Conservation (phyloP, 2,113 vertebrate species). For the Emydocephalus ijimae region DNA sequence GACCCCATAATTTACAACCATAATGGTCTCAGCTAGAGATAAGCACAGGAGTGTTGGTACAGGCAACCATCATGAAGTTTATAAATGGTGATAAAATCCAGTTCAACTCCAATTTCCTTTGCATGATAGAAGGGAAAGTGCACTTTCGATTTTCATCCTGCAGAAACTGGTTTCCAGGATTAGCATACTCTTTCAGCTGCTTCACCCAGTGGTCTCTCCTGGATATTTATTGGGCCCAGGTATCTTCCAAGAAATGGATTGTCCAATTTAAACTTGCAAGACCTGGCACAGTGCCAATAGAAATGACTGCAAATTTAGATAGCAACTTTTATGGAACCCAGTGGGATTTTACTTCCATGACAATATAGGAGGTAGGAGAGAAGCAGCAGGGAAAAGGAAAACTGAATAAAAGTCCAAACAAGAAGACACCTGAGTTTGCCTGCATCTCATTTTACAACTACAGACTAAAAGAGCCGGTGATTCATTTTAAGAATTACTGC, state of each 20-base stretch:
- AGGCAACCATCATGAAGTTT: background rate
- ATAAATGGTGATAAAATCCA: background rate
- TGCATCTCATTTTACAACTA: background rate
- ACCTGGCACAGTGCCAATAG: background rate
- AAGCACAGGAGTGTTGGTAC: background rate
- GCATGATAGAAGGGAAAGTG: background rate
- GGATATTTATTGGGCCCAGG: background rate
- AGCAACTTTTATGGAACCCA: background rate
- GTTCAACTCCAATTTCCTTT: background rate
- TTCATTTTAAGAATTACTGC: background rate
- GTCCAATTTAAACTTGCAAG: background rate
- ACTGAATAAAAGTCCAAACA: background rate
- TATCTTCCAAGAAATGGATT: background rate
- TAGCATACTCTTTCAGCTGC: background rate
- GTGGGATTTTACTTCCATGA: background rate
- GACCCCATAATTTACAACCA: background rate
- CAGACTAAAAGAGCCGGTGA: background rate
- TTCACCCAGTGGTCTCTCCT: background rate
- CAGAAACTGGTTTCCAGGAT: background rate
- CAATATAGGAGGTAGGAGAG: background rate
- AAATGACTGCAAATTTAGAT: background rate
- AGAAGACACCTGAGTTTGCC: background rate
- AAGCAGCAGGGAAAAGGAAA: background rate
- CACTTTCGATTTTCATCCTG: background rate
- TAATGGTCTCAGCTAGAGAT: background rate